Conservation (phyloP, 2,113 vertebrate genomes). For the Sterrhoptilus dennistouni region DNA sequence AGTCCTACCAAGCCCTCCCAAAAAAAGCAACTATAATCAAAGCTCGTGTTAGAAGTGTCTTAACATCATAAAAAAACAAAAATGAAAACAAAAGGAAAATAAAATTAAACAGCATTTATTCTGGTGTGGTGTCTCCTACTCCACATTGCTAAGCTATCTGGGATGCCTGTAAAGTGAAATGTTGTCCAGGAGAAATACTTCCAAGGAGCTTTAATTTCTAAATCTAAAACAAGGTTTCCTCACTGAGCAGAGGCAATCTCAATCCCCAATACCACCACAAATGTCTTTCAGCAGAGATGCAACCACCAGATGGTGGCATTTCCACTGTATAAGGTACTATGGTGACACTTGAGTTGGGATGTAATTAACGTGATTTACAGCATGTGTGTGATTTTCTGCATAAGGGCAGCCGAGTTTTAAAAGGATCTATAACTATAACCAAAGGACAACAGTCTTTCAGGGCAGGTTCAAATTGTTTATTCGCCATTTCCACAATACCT, state of each 20-base stretch:
- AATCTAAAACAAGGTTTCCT: constrained; percentile 34
- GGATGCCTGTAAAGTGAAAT: neutral
- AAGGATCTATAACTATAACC: neutral
- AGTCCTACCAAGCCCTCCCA: neutral
- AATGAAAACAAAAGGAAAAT: neutral
- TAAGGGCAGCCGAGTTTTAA: neutral
- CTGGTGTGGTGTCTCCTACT: neutral
- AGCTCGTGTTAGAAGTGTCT: neutral
- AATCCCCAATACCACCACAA: neutral
- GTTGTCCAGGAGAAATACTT: neutral
- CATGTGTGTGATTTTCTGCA: neutral
- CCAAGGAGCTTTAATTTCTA: constrained; percentile 39
- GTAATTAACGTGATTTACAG: neutral
- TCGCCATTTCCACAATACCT: neutral
- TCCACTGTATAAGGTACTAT: constrained; percentile 30
- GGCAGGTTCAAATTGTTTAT: neutral
- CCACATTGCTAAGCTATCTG: neutral
- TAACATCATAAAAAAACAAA: neutral
- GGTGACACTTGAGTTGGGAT: neutral
- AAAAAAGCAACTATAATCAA: neutral
- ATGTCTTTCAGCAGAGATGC: constrained; percentile 12
- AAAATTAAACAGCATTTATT: neutral
- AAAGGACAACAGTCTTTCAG: neutral
- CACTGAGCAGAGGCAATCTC: neutral
- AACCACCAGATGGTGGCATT: constrained; percentile 73